Evolutionary conservation across 2,888 invertebrate species (phyloP).

Genomic region (Agrenia bidenticulata): DNA sequence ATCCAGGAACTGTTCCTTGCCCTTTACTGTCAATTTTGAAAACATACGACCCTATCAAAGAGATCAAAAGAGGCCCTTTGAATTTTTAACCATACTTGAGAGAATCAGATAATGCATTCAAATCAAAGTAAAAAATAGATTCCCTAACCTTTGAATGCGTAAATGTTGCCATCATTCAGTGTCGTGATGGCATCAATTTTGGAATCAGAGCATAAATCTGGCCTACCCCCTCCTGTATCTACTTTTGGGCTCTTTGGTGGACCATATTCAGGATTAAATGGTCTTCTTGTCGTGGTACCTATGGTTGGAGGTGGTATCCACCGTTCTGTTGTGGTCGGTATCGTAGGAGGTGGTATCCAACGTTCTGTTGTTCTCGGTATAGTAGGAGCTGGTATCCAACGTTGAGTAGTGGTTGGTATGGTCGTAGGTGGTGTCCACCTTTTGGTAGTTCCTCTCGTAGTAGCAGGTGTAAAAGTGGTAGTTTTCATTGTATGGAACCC

Average conservation of each 20-base stretch:
- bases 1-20: slow-evolving; percentile 23
- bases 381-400: neutral
- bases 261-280: no score
- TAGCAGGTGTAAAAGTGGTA: slow-evolving; percentile 17
- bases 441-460: slow-evolving; percentile 15
- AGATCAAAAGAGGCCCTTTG: neutral
- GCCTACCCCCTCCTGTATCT: slow-evolving; percentile 6
- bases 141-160: slow-evolving; percentile 32
- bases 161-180: slow-evolving; percentile 33
- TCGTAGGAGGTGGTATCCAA: neutral
- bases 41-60: slow-evolving; percentile 26
- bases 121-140: neutral
- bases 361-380: neutral
- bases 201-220: slow-evolving; percentile 39
- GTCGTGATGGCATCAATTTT: slow-evolving; percentile 45
- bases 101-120: neutral
- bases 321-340: neutral
- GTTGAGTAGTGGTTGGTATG: neutral
- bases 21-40: slow-evolving; percentile 32
- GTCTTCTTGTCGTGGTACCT: no score
- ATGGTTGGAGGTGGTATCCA: neutral
- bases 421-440: slow-evolving; percentile 4
- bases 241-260: no score
- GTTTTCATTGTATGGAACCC: slow-evolving; percentile 7
- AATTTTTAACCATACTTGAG: neutral